phyloP scores from a whole-genome alignment of 2,797 vertebrate species.

The Danionella dracula region DNA sequence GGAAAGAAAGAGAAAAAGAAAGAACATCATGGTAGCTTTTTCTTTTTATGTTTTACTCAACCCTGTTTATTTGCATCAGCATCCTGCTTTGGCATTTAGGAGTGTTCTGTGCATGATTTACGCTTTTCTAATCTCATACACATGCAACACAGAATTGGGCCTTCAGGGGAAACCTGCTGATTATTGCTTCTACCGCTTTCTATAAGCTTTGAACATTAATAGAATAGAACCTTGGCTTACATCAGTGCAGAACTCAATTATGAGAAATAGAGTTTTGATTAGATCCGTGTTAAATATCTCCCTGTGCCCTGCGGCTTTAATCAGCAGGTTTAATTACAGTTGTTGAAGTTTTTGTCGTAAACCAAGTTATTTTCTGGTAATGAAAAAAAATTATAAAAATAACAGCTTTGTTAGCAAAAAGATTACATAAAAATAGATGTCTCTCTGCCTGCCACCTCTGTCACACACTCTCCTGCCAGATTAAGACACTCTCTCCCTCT shows the following conservation, averaged over 20 bases:
- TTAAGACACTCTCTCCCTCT: conserved; percentile 35
- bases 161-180: conserved; percentile 7
- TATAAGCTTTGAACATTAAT: conserved; percentile 1
- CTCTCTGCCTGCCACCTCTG: background rate
- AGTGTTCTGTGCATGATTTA: background rate
- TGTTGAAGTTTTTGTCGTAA: background rate
- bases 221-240: conserved; percentile 3
- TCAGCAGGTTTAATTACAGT: conserved; percentile 3
- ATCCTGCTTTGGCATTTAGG: background rate
- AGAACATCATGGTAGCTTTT: too few relatives aligned
- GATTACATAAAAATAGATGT: too few relatives aligned
- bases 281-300: background rate
- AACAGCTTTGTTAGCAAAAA: too few relatives aligned
- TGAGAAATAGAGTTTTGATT: conserved; percentile 5
- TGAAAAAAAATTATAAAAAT: too few relatives aligned
- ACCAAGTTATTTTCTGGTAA: background rate
- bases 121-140: background rate
- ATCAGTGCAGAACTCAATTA: background rate
- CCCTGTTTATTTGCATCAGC: background rate
- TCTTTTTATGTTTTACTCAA: too few relatives aligned
- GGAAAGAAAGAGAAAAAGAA: too few relatives aligned
- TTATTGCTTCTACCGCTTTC: conserved; percentile 6
- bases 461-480: conserved; percentile 16
- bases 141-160: background rate
- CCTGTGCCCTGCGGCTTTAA: conserved; percentile 4